phyloP scores from a whole-genome alignment of 2,113 vertebrate species.

The Eolophus roseicapilla region DNA sequence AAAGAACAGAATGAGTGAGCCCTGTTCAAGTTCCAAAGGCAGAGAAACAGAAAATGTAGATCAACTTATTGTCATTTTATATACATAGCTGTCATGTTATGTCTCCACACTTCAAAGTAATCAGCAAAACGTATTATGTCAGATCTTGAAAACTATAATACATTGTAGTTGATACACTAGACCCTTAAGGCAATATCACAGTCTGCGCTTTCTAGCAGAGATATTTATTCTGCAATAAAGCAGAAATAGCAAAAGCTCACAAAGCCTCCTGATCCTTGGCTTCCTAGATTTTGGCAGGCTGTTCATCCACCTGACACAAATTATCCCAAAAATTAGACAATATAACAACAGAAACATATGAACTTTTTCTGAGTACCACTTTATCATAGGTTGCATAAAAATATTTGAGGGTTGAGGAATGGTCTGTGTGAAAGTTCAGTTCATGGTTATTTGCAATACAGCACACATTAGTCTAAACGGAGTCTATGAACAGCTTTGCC shows the following conservation, averaged over 20 bases:
- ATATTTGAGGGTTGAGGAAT: not conserved
- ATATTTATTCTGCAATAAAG: not conserved
- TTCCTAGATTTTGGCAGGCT: not conserved
- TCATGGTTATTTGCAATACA: conserved; percentile 40
- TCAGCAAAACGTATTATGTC: not conserved
- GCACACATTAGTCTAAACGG: not conserved
- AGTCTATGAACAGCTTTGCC: conserved; percentile 20
- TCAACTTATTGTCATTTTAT: not conserved
- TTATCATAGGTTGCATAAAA: conserved; percentile 25
- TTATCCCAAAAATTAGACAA: conserved; percentile 1
- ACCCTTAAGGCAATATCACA: not conserved
- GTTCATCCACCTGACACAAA: conserved; percentile 43
- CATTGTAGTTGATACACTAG: not conserved
- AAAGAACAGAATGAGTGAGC: not conserved
- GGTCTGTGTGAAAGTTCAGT: not conserved
- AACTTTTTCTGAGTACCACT: conserved; percentile 30
- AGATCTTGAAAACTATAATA: not conserved
- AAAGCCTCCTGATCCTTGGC: not conserved
- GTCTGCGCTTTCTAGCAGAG: not conserved
- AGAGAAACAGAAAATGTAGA: not conserved
- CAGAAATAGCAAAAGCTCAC: not conserved
- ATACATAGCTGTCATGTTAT: not conserved
- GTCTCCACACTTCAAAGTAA: not conserved
- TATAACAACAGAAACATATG: not conserved
- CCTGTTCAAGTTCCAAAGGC: not conserved